Evolutionary conservation across 2,888 invertebrate genomes (phyloP).

Genomic region (Onthophagus sagittarius): DNA sequence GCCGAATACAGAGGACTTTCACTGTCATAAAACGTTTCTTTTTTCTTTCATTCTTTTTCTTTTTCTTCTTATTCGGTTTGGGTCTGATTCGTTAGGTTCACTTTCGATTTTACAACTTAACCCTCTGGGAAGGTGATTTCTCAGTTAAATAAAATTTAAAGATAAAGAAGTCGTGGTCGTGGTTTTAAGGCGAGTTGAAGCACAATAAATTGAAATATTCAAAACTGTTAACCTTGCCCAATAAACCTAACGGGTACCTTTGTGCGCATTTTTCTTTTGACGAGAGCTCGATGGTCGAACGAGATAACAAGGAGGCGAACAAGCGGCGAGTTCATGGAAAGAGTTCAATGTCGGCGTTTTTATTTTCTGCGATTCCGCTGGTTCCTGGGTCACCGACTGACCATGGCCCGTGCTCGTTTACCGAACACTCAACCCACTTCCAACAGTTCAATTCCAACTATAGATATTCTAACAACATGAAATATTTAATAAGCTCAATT

Average conservation of each 20-base stretch:
- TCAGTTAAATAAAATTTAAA: neutral
- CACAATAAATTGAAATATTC: neutral
- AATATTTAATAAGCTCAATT: neutral
- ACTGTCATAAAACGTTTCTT: neutral
- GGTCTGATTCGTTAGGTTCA: neutral
- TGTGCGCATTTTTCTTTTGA: neutral
- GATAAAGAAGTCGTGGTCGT: neutral
- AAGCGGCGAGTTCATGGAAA: neutral
- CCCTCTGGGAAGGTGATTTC: neutral
- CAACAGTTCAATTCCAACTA: neutral
- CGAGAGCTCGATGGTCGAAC: neutral
- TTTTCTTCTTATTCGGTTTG: neutral
- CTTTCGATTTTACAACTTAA: neutral
- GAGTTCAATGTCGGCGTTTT: neutral
- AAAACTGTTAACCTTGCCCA: neutral
- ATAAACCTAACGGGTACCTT: neutral
- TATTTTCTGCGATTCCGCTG: neutral
- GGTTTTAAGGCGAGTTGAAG: no score
- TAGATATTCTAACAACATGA: neutral
- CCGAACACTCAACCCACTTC: neutral
- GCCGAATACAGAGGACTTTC: neutral
- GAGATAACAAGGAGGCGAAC: neutral
- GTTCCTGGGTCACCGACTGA: constrained; percentile 30
- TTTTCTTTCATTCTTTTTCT: neutral
- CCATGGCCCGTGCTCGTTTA: constrained; percentile 29